A percentile compares a stretch with the other conserved stretches of the same genome.
These are phyloP conservation scores for Entomyzon cyanotis DNA, from an alignment of 2,113 vertebrate genomes.

Conservation along the genomic window DNA sequence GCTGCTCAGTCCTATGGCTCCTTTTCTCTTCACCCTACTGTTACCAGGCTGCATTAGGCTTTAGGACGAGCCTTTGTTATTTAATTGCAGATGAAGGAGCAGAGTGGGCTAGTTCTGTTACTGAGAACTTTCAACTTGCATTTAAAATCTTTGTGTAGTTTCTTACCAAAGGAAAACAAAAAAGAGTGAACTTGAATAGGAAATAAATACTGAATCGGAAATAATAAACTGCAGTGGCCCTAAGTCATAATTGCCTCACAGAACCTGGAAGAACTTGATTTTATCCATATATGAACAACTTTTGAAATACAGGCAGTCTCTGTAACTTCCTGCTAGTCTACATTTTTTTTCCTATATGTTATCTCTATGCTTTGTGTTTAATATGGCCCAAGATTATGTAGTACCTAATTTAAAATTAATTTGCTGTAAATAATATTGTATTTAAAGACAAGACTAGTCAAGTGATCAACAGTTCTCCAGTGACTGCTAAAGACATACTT, in stretches of 20 bases:
- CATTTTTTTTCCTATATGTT: background rate
- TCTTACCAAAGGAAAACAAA: background rate
- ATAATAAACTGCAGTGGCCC: background rate
- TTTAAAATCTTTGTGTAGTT: background rate
- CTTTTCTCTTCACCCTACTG: background rate
- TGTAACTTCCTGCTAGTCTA: background rate
- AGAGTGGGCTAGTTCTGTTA: background rate
- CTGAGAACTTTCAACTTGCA: background rate
- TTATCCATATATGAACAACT: background rate
- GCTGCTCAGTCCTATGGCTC: background rate
- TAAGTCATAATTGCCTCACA: background rate
- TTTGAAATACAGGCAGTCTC: background rate
- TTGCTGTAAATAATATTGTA: background rate
- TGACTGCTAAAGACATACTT: background rate
- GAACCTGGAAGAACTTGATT: background rate
- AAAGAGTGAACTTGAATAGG: background rate
- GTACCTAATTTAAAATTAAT: background rate
- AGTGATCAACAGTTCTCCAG: background rate
- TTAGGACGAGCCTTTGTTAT: background rate
- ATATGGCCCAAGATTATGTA: background rate
- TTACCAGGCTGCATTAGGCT: background rate
- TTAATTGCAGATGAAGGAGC: background rate
- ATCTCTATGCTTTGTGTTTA: background rate
- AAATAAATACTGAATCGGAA: background rate
- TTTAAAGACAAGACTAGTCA: background rate